Evolutionary conservation across 2,797 vertebrate genomes (phyloP).

Genomic region (Tolypeutes matacus): DNA sequence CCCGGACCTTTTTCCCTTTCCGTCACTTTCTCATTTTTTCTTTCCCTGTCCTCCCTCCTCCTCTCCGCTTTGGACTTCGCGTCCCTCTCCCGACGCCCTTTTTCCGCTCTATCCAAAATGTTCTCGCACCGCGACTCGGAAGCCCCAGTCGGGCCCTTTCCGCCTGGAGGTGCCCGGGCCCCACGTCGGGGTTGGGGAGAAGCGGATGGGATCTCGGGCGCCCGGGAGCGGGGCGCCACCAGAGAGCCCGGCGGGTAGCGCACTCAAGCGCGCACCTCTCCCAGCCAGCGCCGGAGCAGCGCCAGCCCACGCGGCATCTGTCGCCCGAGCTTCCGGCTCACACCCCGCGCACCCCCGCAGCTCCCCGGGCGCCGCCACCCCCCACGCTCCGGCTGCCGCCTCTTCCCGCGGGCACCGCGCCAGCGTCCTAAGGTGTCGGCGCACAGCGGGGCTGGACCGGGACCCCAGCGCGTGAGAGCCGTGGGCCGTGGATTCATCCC

Average conservation of each 20-base stretch:
- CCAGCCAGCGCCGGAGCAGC: slow-evolving; percentile 55
- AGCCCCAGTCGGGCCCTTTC: not conserved
- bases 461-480: not conserved
- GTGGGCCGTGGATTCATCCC: not conserved
- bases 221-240: not conserved
- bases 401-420: slow-evolving; percentile 61
- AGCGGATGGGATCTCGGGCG: not conserved
- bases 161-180: not conserved
- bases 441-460: not conserved
- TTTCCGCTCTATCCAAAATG: not conserved
- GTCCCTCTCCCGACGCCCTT: not conserved
- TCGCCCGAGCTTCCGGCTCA: slow-evolving; percentile 81
- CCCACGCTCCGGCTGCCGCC: slow-evolving; percentile 84
- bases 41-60: not conserved
- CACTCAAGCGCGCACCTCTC: slow-evolving; percentile 57
- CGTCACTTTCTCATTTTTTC: not conserved
- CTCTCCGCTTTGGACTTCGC: not conserved
- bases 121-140: not conserved
- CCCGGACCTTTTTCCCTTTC: not conserved
- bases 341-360: slow-evolving; percentile 80
- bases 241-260: not conserved
- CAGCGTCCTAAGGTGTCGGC: slow-evolving; percentile 64
- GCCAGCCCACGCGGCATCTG: slow-evolving; percentile 81
- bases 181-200: not conserved
- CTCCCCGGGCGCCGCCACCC: slow-evolving; percentile 77